phyloP scores from a whole-genome alignment of 2,113 vertebrate genomes.

The Neotragus moschatus region DNA sequence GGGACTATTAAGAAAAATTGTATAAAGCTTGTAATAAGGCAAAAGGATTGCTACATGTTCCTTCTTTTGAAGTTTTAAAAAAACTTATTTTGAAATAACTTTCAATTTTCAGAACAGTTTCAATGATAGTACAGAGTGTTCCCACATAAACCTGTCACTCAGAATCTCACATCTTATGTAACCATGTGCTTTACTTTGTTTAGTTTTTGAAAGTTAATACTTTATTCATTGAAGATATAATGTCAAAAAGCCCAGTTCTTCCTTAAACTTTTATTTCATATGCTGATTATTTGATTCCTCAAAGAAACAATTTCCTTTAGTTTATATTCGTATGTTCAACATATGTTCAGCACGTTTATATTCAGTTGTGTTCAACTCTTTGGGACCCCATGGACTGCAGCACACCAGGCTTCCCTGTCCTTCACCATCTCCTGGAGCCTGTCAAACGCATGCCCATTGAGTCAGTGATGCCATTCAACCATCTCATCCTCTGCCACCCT shows the following conservation, averaged over 20 bases:
- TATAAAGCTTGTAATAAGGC: not conserved
- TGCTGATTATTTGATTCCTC: not conserved
- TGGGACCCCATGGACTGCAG: not conserved
- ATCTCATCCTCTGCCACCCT: not conserved
- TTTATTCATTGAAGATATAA: not conserved
- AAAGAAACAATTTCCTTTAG: not conserved
- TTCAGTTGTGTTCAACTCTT: not conserved
- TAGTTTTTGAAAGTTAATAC: not conserved
- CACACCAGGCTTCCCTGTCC: not conserved
- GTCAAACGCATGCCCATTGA: not conserved
- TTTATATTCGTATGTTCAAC: not conserved
- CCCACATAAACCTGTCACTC: too few species aligned
- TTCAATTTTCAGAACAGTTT: not conserved
- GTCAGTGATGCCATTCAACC: not conserved
- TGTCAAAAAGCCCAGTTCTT: not conserved
- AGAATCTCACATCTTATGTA: not conserved
- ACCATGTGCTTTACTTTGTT: not conserved
- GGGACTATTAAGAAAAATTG: not conserved
- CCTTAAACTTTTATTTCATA: not conserved
- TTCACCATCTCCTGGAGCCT: not conserved
- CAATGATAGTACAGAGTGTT: not conserved
- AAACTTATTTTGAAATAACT: not conserved
- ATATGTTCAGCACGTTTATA: not conserved
- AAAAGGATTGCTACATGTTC: not conserved
- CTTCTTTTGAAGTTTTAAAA: not conserved